Conservation (phyloP, 2,888 invertebrate species). For the Alsophila aescularia region DNA sequence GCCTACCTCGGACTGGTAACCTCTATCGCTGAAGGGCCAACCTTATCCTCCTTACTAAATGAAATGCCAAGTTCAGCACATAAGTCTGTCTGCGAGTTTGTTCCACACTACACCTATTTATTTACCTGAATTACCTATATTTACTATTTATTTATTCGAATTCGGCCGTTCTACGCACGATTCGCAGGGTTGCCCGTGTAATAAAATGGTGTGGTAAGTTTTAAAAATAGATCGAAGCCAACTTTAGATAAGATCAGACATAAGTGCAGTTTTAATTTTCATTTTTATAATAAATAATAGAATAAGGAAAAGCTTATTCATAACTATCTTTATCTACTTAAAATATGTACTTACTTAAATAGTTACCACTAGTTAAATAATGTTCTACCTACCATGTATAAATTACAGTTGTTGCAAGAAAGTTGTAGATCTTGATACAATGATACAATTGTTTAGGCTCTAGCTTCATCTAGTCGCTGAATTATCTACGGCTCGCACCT, state of each 20-base stretch:
- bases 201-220: constrained; percentile 4
- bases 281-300: too few relatives aligned
- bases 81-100: constrained; percentile 17
- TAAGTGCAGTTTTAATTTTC: too few relatives aligned
- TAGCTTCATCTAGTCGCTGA: neutral
- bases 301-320: too few relatives aligned
- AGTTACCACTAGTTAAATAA: too few relatives aligned
- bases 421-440: neutral
- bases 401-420: neutral
- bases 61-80: constrained; percentile 24
- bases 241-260: neutral
- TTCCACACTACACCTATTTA: constrained; percentile 42
- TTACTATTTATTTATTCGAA: constrained; percentile 59
- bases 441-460: constrained; percentile 8
- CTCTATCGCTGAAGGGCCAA: constrained; percentile 16
- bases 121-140: constrained; percentile 49
- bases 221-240: constrained; percentile 3
- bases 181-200: constrained; percentile 8
- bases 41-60: constrained; percentile 19
- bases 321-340: too few relatives aligned
- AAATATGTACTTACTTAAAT: too few relatives aligned
- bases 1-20: constrained; percentile 20
- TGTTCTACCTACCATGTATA: neutral
- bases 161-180: constrained; percentile 1
- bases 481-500: neutral